Percentiles rank a stretch among this genome's conserved stretches.
Evolutionary conservation across 1,140 invertebrate species (phyloP).

Genomic region (Eufriesea mexicana): DNA sequence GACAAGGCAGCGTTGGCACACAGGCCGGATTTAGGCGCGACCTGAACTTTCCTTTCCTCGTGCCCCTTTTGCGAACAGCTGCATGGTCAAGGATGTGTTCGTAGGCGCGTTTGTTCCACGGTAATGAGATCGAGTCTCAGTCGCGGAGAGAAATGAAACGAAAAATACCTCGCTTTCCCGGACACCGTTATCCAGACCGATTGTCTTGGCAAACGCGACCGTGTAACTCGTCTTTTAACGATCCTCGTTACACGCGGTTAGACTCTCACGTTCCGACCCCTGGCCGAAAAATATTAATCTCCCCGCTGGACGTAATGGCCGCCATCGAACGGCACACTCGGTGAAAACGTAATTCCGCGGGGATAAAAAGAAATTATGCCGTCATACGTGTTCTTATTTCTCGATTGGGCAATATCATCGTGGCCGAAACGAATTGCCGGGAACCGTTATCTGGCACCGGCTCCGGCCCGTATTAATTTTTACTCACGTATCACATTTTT

Average conservation of each 20-base stretch:
- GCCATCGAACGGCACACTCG: background rate
- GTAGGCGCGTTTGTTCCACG: background rate
- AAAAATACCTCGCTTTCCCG: background rate
- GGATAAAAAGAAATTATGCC: constrained; percentile 42
- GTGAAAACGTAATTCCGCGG: constrained; percentile 31
- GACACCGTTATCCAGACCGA: background rate
- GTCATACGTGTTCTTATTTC: constrained; percentile 50
- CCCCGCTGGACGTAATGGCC: background rate
- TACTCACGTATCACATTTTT: constrained; percentile 47
- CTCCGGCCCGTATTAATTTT: constrained; percentile 36
- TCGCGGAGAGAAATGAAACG: background rate
- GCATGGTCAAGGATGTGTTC: background rate
- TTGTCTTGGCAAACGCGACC: background rate
- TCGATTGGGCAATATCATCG: constrained; percentile 29
- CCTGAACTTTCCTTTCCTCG: background rate
- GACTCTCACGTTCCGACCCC: background rate
- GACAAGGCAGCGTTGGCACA: background rate
- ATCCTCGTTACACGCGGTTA: background rate
- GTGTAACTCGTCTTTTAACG: background rate
- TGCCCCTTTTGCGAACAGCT: background rate
- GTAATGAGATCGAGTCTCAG: background rate
- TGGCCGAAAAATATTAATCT: background rate
- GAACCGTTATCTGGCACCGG: constrained; percentile 17
- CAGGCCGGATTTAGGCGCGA: background rate
- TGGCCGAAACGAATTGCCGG: constrained; percentile 16